Percentiles rank a stretch among this genome's conserved stretches.
phyloP scores from a whole-genome alignment of 2,113 vertebrate species.

The Silurus asotus region DNA sequence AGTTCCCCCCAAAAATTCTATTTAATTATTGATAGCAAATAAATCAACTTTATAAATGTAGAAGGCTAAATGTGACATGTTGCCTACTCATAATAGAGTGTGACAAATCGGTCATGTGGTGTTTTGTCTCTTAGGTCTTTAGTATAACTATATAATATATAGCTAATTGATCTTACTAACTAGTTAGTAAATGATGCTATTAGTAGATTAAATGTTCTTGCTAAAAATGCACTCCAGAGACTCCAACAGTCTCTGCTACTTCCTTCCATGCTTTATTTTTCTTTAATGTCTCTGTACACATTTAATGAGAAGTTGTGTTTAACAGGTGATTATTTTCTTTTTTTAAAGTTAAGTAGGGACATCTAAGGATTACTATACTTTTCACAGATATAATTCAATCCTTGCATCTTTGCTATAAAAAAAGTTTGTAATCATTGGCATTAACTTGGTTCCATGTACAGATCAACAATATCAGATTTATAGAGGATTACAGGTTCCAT shows the following conservation, averaged over 20 bases:
- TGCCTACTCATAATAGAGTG: no score
- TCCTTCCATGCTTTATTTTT: neutral
- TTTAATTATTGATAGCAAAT: no score
- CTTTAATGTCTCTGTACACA: neutral
- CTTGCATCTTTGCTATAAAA: neutral
- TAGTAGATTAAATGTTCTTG: neutral
- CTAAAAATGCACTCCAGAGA: neutral
- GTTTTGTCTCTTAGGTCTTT: no score
- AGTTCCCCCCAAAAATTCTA: no score
- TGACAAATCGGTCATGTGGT: no score
- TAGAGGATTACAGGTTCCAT: neutral
- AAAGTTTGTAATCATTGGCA: neutral
- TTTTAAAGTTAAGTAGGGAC: neutral
- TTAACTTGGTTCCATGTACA: neutral
- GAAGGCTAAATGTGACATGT: no score
- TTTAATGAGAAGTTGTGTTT: neutral
- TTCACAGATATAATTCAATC: neutral
- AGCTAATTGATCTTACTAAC: no score
- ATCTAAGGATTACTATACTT: neutral
- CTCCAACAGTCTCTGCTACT: neutral
- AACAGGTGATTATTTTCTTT: neutral
- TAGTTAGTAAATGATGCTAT: no score
- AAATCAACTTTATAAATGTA: no score
- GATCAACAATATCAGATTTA: neutral
- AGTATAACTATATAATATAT: no score